phyloP scores from a whole-genome alignment of 2,888 invertebrate genomes.

The Dryobota labecula region DNA sequence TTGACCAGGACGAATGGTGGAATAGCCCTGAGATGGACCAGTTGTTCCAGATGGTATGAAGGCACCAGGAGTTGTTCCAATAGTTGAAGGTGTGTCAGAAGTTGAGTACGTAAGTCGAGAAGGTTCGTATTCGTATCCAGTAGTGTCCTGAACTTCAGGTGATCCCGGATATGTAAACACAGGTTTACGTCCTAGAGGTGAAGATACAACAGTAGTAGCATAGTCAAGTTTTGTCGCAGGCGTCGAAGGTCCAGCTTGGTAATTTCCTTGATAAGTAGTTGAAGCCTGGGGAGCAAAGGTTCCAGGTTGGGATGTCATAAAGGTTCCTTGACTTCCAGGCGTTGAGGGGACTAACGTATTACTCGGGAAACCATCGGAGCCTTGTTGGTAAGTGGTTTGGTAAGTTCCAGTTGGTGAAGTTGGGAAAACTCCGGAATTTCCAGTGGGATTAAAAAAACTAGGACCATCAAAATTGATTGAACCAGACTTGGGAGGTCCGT shows the following conservation, averaged over 20 bases:
- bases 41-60: conserved; percentile 25
- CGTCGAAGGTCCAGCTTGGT: conserved; percentile 27
- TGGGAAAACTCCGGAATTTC: conserved; percentile 8
- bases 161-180: conserved; percentile 17
- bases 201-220: conserved; percentile 13
- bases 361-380: background rate
- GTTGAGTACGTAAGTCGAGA: conserved; percentile 29
- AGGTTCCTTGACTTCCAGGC: conserved; percentile 4
- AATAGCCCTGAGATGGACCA: conserved; percentile 12
- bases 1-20: conserved; percentile 39
- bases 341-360: conserved; percentile 6
- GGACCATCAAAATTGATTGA: background rate
- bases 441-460: conserved; percentile 10
- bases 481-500: conserved; percentile 35
- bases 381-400: conserved; percentile 26
- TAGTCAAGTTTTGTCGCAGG: too few species aligned
- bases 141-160: background rate
- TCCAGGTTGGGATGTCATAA: conserved; percentile 24
- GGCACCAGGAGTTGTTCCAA: conserved; percentile 29
- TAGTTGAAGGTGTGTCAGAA: conserved; percentile 26
- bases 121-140: conserved; percentile 34
- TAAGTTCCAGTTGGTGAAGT: conserved; percentile 19
- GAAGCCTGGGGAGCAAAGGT: conserved; percentile 1
- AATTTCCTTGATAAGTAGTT: conserved; percentile 21
- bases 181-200: conserved; percentile 18